A percentile compares a stretch with the other conserved stretches of the same genome.
Conservation (phyloP, 2,113 vertebrate species). For the Corvus cornix region DNA sequence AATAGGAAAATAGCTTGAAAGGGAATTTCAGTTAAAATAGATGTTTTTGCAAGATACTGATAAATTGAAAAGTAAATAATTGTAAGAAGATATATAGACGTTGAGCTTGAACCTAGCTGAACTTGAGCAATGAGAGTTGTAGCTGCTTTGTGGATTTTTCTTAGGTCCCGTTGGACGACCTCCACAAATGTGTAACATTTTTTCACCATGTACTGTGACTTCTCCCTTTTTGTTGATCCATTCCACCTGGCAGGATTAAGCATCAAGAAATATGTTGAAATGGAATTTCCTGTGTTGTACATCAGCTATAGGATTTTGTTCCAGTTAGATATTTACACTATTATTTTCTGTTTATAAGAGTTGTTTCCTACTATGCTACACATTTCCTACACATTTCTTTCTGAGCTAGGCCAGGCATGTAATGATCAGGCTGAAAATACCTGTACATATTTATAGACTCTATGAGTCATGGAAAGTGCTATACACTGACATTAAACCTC, state of each 20-base stretch:
- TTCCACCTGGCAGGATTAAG: constrained; percentile 55
- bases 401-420: background rate
- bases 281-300: constrained; percentile 57
- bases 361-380: background rate
- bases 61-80: background rate
- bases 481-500: background rate
- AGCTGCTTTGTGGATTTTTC: background rate
- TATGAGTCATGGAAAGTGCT: background rate
- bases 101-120: background rate
- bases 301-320: constrained; percentile 17
- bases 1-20: background rate
- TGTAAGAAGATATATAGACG: background rate
- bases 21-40: background rate
- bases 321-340: constrained; percentile 1
- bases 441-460: background rate
- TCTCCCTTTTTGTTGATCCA: constrained; percentile 44
- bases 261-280: constrained; percentile 43
- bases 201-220: background rate
- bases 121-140: background rate
- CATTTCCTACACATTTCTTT: background rate
- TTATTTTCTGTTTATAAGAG: constrained; percentile 13
- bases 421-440: background rate
- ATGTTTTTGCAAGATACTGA: background rate
- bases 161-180: background rate
- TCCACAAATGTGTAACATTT: constrained; percentile 4